Conservation (phyloP, 2,113 vertebrate genomes). For the Oreochromis niloticus region DNA sequence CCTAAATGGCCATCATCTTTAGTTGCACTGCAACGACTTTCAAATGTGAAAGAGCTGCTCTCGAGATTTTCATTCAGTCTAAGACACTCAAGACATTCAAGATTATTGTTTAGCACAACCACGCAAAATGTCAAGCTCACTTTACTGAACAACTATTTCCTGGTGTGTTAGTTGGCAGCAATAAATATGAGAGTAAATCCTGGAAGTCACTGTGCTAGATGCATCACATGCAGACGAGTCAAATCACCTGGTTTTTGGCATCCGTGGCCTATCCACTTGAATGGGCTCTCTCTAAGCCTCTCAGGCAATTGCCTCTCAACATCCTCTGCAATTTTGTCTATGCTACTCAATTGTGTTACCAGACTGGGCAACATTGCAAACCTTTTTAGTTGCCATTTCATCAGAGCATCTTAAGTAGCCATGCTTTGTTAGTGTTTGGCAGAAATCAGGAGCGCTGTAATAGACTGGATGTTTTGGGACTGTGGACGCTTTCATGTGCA, state of each 20-base stretch:
- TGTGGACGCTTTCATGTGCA: neutral
- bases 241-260: neutral
- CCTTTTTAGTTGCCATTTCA: slow-evolving; percentile 10
- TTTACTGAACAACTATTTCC: neutral
- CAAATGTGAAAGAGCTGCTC: neutral
- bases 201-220: slow-evolving; percentile 8
- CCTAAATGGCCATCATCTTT: neutral
- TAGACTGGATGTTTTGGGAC: neutral
- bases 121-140: neutral
- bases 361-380: slow-evolving; percentile 24
- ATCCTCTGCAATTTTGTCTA: slow-evolving; percentile 15
- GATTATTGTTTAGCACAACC: neutral
- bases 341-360: slow-evolving; percentile 11
- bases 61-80: neutral
- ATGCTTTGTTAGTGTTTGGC: neutral
- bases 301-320: slow-evolving; percentile 35
- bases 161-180: neutral
- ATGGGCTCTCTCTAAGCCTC: slow-evolving; percentile 26
- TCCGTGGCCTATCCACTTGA: slow-evolving; percentile 28
- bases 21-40: neutral
- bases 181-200: neutral
- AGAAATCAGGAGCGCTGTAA: neutral
- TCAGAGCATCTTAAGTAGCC: neutral
- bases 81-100: neutral
- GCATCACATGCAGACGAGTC: neutral